A percentile compares a stretch with the other conserved stretches of the same genome.
Evolutionary conservation across 23 tunicate genomes (phyloP).

Genomic region (Ascidia mentula): DNA sequence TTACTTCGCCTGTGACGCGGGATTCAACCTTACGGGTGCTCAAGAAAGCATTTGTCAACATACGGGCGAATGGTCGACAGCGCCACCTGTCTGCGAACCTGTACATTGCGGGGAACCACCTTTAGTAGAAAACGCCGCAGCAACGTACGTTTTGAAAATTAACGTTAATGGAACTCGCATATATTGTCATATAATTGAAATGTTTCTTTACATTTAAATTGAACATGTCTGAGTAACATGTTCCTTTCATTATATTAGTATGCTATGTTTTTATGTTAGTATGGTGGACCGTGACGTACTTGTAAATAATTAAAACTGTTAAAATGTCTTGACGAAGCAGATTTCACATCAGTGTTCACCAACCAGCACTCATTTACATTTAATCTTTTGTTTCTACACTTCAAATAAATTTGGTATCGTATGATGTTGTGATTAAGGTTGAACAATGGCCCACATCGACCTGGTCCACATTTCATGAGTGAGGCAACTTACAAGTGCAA

Average conservation of each 20-base stretch:
- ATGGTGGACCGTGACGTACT: too few relatives aligned
- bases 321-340: too few relatives aligned
- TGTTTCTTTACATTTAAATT: not conserved
- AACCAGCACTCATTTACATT: too few relatives aligned
- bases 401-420: not conserved
- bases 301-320: too few relatives aligned
- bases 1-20: conserved; percentile 42
- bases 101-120: conserved; percentile 55
- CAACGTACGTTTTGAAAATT: conserved; percentile 7
- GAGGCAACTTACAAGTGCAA: conserved; percentile 41
- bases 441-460: conserved; percentile 44
- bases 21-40: conserved; percentile 50
- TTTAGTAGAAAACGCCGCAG: conserved; percentile 32
- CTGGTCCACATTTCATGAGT: conserved; percentile 53
- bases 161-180: not conserved
- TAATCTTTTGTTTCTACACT: not conserved
- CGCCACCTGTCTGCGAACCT: conserved; percentile 62
- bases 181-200: not conserved
- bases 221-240: too few relatives aligned
- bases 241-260: too few relatives aligned
- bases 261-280: too few relatives aligned
- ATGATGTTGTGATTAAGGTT: conserved; percentile 30
- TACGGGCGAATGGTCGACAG: conserved; percentile 55
- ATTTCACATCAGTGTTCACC: too few relatives aligned
- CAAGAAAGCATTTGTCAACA: conserved; percentile 19